Evolutionary conservation across 1,140 invertebrate species (phyloP), one percentile per base, ranked within the genome.

Genomic region (Hormaphis cornu): DNA sequence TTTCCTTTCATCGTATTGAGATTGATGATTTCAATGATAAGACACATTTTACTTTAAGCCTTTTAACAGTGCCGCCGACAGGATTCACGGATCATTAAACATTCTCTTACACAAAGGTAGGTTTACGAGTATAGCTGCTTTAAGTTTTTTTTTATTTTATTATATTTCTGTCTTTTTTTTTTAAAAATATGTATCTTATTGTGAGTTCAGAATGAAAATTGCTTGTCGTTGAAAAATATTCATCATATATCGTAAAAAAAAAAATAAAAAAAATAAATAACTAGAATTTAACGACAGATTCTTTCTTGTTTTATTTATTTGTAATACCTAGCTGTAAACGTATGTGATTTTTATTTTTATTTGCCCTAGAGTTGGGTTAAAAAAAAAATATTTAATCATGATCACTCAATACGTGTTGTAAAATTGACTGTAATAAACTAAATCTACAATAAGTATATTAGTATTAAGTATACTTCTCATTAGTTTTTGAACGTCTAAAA

Each of bases 21-120:
- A 63, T 63, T 63, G 58, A 63, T 63, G 58, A 63, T 63, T 63
- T 46, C 20, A 30, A 40, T 63, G 58, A 63, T 63, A 46, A 46
- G 58, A 63, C 58, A 63, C 40, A 63, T 63, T 63, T 63, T 26
- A 63, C 58, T 63, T 63, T 63, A 63, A 63, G 58, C 58, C 58
- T 63, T 63, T 63, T 46, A 63, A 46, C 40, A 63, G 40, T 63
- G 24, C 24, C 28, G 18, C 40, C 58, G 40, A 63, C 40, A 63
- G 58, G 58, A 63, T 44, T 63, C 40, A 63, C 58, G 58, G 58
- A 40, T 63, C 58, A 63, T 63, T 63, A 63, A 63, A 63, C 58
- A 63, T 44, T 63, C n/a, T 46, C 40, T 44, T 63, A 44, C 30
- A 63, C 26, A 63, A 46, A 24, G 28, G 46, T 28, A 63, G 40